phyloP scores from a whole-genome alignment of 2,113 vertebrate species.

The Lates calcarifer region DNA sequence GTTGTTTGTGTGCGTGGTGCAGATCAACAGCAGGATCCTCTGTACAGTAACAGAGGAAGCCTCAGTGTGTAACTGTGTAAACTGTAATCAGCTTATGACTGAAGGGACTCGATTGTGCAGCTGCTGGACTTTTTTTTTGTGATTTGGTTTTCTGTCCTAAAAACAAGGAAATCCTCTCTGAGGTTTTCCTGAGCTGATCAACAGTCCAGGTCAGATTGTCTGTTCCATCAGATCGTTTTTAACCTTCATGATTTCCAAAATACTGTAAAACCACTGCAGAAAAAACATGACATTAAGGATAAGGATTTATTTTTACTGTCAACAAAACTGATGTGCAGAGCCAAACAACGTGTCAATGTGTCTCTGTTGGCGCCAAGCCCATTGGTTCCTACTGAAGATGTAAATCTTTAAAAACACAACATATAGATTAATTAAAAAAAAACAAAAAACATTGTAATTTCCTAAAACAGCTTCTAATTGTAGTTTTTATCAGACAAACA shows the following conservation, averaged over 20 bases:
- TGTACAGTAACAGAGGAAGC: not conserved
- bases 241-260: not conserved
- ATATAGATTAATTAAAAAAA: too few relatives aligned
- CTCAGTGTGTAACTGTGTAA: constrained; percentile 6
- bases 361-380: too few relatives aligned
- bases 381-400: not conserved
- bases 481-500: too few relatives aligned
- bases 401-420: not conserved
- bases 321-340: too few relatives aligned
- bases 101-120: constrained; percentile 1
- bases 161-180: constrained; percentile 9
- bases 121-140: not conserved
- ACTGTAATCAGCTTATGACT: constrained; percentile 41
- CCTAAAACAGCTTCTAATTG: too few relatives aligned
- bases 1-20: not conserved
- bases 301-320: too few relatives aligned
- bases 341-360: too few relatives aligned
- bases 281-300: too few relatives aligned
- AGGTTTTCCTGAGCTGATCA: not conserved
- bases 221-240: not conserved
- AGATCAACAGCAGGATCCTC: not conserved
- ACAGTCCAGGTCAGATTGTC: not conserved
- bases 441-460: too few relatives aligned
- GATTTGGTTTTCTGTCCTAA: constrained; percentile 1
- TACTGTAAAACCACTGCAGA: not conserved